These are phyloP conservation scores for Syrrhaptes paradoxus DNA, from an alignment of 2,113 vertebrate species.

Conservation along the genomic window DNA sequence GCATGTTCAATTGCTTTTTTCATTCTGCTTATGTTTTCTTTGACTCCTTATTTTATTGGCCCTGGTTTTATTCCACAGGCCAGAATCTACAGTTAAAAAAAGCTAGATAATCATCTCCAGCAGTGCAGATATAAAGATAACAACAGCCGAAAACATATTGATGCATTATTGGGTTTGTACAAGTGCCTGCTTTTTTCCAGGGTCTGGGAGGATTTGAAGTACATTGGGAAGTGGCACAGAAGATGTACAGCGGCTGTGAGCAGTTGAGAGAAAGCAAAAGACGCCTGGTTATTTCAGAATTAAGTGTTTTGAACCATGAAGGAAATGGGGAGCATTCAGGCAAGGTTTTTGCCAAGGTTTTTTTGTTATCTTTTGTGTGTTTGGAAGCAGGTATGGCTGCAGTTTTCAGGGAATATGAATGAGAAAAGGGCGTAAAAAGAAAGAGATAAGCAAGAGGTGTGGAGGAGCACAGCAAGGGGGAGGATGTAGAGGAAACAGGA, in stretches of 20 bases:
- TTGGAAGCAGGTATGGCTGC: neutral
- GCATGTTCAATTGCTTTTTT: conserved; percentile 13
- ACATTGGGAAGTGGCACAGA: neutral
- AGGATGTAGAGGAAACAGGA: neutral
- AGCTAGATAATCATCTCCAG: conserved; percentile 14
- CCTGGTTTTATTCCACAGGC: neutral
- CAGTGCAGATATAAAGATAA: neutral
- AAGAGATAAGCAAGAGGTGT: neutral
- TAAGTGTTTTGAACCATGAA: neutral
- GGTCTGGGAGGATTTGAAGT: conserved; percentile 35
- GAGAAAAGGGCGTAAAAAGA: neutral
- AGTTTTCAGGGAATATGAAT: neutral
- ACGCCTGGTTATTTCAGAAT: neutral
- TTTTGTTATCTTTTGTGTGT: neutral
- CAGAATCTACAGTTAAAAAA: neutral
- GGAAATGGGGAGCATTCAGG: neutral
- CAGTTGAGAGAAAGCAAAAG: neutral
- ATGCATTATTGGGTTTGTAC: conserved; percentile 9
- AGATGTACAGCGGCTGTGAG: neutral
- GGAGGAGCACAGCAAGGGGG: neutral
- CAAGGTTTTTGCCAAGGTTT: neutral
- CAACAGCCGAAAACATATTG: neutral
- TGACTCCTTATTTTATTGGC: conserved; percentile 1
- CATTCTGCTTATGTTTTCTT: conserved; percentile 2
- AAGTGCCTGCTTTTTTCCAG: neutral